These are phyloP conservation scores for Macroramphosus scolopax DNA, from an alignment of 2,797 vertebrate genomes.

Conservation along the genomic window DNA sequence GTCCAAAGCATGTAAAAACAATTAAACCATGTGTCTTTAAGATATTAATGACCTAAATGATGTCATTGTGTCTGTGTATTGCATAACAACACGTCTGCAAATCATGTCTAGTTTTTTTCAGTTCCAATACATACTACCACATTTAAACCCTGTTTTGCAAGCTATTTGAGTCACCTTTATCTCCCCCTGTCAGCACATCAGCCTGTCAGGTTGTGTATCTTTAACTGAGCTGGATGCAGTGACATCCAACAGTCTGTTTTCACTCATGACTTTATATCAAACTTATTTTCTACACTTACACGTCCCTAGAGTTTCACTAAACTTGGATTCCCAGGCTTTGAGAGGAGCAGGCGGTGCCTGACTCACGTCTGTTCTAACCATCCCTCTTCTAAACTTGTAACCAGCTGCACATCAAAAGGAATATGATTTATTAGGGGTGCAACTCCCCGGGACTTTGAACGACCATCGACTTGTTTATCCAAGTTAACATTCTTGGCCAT, in stretches of 20 bases:
- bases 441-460: slow-evolving; percentile 73
- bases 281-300: slow-evolving; percentile 66
- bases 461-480: slow-evolving; percentile 79
- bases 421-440: slow-evolving; percentile 74
- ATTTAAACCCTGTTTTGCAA: neutral
- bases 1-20: too few species aligned
- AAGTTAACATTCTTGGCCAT: slow-evolving; percentile 74
- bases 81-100: neutral
- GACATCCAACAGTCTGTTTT: slow-evolving; percentile 58
- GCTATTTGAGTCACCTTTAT: slow-evolving; percentile 13
- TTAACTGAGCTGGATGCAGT: slow-evolving; percentile 28
- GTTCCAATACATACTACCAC: neutral
- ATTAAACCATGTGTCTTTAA: too few species aligned
- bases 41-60: neutral
- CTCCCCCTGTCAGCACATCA: slow-evolving; percentile 32
- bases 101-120: too few species aligned
- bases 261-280: slow-evolving; percentile 69
- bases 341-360: slow-evolving; percentile 61
- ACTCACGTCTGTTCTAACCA: slow-evolving; percentile 70
- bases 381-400: slow-evolving; percentile 73
- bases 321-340: slow-evolving; percentile 67
- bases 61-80: neutral
- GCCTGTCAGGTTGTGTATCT: slow-evolving; percentile 32
- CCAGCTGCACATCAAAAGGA: slow-evolving; percentile 81
- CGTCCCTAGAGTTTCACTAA: slow-evolving; percentile 57